Evolutionary conservation across 2,797 vertebrate species (phyloP), one percentile per base, ranked within the genome.

Genomic region (Botia almorhae): DNA sequence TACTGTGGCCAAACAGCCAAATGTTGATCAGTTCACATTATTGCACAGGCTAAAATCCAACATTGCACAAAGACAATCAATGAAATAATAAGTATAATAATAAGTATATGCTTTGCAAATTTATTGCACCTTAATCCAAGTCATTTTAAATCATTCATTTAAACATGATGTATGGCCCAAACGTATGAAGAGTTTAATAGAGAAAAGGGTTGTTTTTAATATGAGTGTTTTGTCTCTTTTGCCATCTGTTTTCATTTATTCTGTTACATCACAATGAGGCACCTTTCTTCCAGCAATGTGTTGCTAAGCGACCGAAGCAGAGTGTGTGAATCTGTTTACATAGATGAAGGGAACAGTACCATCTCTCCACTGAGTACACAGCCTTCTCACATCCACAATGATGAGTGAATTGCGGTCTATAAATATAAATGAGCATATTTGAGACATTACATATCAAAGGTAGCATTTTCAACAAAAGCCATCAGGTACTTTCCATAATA

Each of bases 241-340:
- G 8, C 17, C 26, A 63, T 75, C 17, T 84, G 53, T 70, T 76
- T 69, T 77, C 39, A 39, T 74, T 55, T 74, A 39, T 82, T 76
- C 53, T 8, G 58, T 72, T 81, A 39, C 56, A 55, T 56, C 50
- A 46, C 58, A 56, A 70, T 50, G 76, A 69, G 81, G 65, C 65
- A 51, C 79, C 73, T 48, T n/a, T 87, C 76, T 68, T 73, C 43
- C 82, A 81, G 82, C 51, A 56, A 58, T 4, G 65, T 79, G 91
- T 92, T 90, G 91, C 92, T 86, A 81, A 79, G 91, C 87, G 87
- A 93, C 91, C 69, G 7, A 76, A 69, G 78, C 58, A 29, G 84
- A 83, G 75, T 69, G 56, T n/a, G 43, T 21, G 75, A 78, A 80
- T 79, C 67, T 86, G 86, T 91, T 89, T 83, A 88, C 85, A 88